phyloP scores from a whole-genome alignment of 2,888 invertebrate species.

The Pemphredon lugubris region DNA sequence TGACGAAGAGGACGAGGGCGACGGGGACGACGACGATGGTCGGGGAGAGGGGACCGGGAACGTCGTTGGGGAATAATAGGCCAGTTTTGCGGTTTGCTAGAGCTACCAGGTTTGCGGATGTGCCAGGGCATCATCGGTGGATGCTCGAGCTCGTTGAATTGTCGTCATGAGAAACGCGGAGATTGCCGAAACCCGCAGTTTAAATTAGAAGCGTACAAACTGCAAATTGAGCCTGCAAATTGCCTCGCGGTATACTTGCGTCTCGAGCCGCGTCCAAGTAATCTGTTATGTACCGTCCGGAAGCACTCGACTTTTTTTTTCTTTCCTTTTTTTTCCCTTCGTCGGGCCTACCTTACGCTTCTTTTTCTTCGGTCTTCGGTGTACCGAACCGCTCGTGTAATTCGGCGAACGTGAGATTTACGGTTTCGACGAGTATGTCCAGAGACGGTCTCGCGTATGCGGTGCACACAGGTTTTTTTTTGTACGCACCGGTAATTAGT shows the following conservation, averaged over 20 bases:
- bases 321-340: too few species aligned
- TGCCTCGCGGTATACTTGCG: slow-evolving; percentile 68
- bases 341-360: slow-evolving; percentile 4
- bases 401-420: not conserved
- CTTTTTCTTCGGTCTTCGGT: slow-evolving; percentile 4
- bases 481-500: too few species aligned
- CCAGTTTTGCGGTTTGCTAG: slow-evolving; percentile 73
- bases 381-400: not conserved
- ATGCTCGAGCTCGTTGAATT: slow-evolving; percentile 63
- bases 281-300: slow-evolving; percentile 24
- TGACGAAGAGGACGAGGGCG: slow-evolving; percentile 26
- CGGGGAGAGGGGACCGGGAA: slow-evolving; percentile 40
- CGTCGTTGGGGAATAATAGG: slow-evolving; percentile 72
- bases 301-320: slow-evolving; percentile 16
- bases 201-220: slow-evolving; percentile 76
- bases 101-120: slow-evolving; percentile 54
- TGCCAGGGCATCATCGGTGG: slow-evolving; percentile 50
- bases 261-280: slow-evolving; percentile 16
- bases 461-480: too few species aligned
- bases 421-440: not conserved
- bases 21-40: slow-evolving; percentile 6
- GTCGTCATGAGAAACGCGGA: slow-evolving; percentile 75
- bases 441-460: too few species aligned
- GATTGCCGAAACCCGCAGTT: slow-evolving; percentile 78
- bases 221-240: slow-evolving; percentile 76